Base-by-base conservation (phyloP, 2,888 invertebrate genomes). In the Torymus tubicola region DNA sequence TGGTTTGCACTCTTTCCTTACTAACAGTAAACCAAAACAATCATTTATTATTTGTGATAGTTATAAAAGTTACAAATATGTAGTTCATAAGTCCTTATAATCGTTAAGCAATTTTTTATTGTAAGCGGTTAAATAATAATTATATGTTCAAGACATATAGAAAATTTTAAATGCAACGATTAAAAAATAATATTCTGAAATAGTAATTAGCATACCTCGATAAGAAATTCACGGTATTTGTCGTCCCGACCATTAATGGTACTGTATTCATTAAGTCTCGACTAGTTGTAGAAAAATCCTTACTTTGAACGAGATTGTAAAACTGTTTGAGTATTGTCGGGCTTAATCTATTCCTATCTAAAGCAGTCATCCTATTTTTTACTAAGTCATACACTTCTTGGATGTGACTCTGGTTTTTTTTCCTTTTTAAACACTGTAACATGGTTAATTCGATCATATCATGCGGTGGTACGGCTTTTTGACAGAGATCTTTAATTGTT, bases 341-440 rank as follows among this genome's bases (percentile, higher is more conserved):
- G 12, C 72, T 75, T 12, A 83, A 67, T 31, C 52, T 68, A 3
- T 57, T 64, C 21, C 64, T 80, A 13, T 83, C 83, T 2, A 21
- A 1, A 5, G 12, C 2, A 3, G 12, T 68, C 2, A 82, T 12
- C 50, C 60, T 67, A 18, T 68, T 78, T 2, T 57, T 64, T 0
- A 86, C 64, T 16, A 85, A 57, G 60, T 85, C 81, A 13, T 86
- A 63, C 50, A 88, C 64, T 16, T 87, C 86, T 0, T 57, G 12
- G 31, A 84, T 71, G 24, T 88, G 71, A 13, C 14, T 21, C 31
- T 58, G n/a, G 52, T 77, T 72, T 77, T 83, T 58, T 78, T 78
- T 70, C 2, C 74, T 13, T 0, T 57, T 63, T 18, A 85, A 21
- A 63, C 85, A 86, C 57, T 88, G 86, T 3, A 61, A 0, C 42